A percentile compares a stretch with the other conserved stretches of the same genome.
phyloP scores from a whole-genome alignment of 2,797 vertebrate genomes.

The Thripadectes ignobilis region DNA sequence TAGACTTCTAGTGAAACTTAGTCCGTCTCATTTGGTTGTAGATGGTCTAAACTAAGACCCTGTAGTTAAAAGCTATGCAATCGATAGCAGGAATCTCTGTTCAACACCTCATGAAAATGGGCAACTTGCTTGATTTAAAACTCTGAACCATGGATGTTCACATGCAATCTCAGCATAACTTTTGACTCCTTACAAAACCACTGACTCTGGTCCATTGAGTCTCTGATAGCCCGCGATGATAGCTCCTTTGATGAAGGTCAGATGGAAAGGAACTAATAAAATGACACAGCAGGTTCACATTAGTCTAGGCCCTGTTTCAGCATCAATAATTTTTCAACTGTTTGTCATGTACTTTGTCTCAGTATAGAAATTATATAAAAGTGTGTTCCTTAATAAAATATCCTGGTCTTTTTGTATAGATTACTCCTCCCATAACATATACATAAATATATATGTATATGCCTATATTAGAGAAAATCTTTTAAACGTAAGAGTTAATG shows the following conservation, averaged over 20 bases:
- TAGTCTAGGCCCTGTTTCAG: conserved; percentile 9
- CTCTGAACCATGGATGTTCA: neutral
- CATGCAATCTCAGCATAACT: neutral
- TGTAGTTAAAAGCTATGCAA: neutral
- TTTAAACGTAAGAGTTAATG: neutral
- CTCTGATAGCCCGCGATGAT: neutral
- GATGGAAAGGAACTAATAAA: conserved; percentile 31
- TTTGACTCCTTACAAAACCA: conserved; percentile 4
- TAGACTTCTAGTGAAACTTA: neutral
- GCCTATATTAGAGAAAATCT: neutral
- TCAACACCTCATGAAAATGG: neutral
- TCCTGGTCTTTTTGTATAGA: neutral
- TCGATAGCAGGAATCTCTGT: neutral
- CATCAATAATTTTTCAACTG: neutral
- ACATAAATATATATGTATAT: neutral
- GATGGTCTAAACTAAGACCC: neutral
- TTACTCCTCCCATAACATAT: neutral
- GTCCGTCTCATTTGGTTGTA: neutral
- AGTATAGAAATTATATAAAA: neutral
- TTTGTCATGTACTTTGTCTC: neutral
- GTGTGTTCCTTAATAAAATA: neutral
- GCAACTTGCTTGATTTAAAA: neutral
- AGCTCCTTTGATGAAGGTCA: conserved; percentile 29
- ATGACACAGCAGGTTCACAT: conserved; percentile 32
- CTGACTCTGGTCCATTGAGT: conserved; percentile 6